Base-by-base conservation (phyloP, 2,797 vertebrate species). In the Poecilia gillii region DNA sequence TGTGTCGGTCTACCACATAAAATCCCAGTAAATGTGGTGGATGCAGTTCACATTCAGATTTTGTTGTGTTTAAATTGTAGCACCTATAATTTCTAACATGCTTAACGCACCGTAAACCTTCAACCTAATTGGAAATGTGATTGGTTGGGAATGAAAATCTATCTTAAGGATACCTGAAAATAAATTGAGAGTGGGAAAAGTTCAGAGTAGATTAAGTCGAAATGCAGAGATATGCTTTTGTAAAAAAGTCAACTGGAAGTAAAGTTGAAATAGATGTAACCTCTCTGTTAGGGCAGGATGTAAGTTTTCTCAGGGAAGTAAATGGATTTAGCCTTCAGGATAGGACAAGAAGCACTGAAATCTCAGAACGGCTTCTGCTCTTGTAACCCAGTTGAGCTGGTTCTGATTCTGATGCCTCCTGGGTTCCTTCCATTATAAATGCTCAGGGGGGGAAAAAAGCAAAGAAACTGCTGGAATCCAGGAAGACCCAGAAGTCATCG, bases 401-500 rank as follows among this genome's bases (percentile, higher is more conserved):
- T 71, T 71, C 41, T 71, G 25, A 70, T 70, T 70, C 66, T 25
- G 20, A 45, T 71, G 64, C 64, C 64, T 66, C 64, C 36, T 39
- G 39, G 39, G 25, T 71, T 71, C 25, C 41, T 71, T 28, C 41
- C 6, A 71, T 71, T 25, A 45, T 41, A 46, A 28, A 28, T 0
- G 41, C 68, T 71, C 14, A 6, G 23, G 41, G 68, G 68, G 20
- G 1, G 0, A 3, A 25, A 43, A n/a, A 25, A 2, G 12, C 68
- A 45, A n/a, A 71, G 41, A 71, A 45, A 70, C 13, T n/a, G 25
- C 68, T 45, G 25, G 41, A 57, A 71, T 28, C 13, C 68, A 7
- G 25, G 13, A 71, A 71, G 6, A 28, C 43, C 41, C 68, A 28
- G 25, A 71, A 46, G 43, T 46, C 12, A 45, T 71, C 46, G 28